phyloP scores from a whole-genome alignment of 2,888 invertebrate species.

The Chouioia cunea region DNA sequence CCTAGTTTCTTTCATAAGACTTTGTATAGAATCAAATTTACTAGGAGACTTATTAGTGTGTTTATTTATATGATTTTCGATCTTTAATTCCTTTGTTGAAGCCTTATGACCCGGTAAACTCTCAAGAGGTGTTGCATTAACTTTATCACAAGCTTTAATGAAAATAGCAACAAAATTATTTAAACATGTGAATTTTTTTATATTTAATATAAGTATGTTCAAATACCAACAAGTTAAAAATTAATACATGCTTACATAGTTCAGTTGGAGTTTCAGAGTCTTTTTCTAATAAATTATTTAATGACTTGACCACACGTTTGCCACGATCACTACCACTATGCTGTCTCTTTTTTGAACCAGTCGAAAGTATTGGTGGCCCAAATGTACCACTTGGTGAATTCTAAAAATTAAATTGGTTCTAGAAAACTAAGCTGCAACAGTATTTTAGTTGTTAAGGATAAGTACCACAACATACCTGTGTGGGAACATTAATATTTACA shows the following conservation, averaged over 20 bases:
- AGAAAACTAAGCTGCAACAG: not conserved
- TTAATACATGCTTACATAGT: slow-evolving; percentile 47
- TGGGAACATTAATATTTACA: slow-evolving; percentile 65
- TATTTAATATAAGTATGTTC: slow-evolving; percentile 3
- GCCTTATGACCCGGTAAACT: slow-evolving; percentile 59
- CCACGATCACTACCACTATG: slow-evolving; percentile 60
- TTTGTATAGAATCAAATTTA: slow-evolving; percentile 21
- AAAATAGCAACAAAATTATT: slow-evolving; percentile 14
- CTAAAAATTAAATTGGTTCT: slow-evolving; percentile 24
- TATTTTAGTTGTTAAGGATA: not conserved
- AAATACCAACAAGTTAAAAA: slow-evolving; percentile 7
- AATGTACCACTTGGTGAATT: slow-evolving; percentile 39
- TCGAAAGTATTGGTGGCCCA: slow-evolving; percentile 60
- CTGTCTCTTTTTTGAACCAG: slow-evolving; percentile 59
- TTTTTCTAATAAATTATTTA: slow-evolving; percentile 48
- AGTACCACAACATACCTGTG: slow-evolving; percentile 52
- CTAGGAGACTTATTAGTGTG: slow-evolving; percentile 9
- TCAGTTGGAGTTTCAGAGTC: slow-evolving; percentile 27
- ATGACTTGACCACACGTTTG: slow-evolving; percentile 57
- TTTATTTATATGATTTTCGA: slow-evolving; percentile 24
- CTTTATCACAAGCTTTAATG: slow-evolving; percentile 50
- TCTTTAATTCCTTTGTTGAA: slow-evolving; percentile 40
- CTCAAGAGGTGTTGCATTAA: slow-evolving; percentile 62
- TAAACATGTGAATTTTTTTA: slow-evolving; percentile 10
- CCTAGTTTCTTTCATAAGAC: slow-evolving; percentile 4